phyloP scores from a whole-genome alignment of 2,797 vertebrate genomes.

The Mus minutoides region DNA sequence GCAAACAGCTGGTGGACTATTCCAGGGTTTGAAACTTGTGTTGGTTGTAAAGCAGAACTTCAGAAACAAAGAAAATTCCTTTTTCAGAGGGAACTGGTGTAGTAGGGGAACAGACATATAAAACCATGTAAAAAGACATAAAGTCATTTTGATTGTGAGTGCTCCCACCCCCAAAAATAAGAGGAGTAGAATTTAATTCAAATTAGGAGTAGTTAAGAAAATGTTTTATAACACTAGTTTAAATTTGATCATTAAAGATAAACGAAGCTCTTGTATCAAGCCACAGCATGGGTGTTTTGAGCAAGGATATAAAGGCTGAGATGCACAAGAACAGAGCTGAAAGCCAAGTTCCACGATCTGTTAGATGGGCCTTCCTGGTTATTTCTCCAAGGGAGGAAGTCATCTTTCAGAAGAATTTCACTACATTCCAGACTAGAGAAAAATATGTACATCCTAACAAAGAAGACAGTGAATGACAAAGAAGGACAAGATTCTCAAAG shows the following conservation, averaged over 20 bases:
- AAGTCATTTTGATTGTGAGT: neutral
- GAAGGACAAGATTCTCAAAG: neutral
- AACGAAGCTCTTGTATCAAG: conserved; percentile 43
- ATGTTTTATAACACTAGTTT: conserved; percentile 43
- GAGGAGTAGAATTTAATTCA: conserved; percentile 50
- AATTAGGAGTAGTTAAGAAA: conserved; percentile 52
- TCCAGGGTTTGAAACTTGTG: neutral
- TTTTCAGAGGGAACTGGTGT: neutral
- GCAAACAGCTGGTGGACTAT: neutral
- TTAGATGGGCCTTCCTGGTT: neutral
- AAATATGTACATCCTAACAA: neutral
- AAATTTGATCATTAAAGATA: conserved; percentile 38
- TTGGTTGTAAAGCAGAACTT: neutral
- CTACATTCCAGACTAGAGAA: neutral
- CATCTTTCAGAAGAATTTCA: neutral
- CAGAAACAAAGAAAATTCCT: neutral
- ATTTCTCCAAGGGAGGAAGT: neutral
- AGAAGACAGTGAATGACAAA: neutral
- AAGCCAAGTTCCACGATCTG: neutral
- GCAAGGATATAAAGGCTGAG: neutral
- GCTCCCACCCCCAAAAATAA: no score
- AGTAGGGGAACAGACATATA: neutral
- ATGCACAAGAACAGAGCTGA: neutral
- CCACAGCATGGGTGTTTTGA: neutral
- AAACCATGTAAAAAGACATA: conserved; percentile 13